Evolutionary conservation across 2,888 invertebrate species (phyloP).

Genomic region (Acleris sparsana): DNA sequence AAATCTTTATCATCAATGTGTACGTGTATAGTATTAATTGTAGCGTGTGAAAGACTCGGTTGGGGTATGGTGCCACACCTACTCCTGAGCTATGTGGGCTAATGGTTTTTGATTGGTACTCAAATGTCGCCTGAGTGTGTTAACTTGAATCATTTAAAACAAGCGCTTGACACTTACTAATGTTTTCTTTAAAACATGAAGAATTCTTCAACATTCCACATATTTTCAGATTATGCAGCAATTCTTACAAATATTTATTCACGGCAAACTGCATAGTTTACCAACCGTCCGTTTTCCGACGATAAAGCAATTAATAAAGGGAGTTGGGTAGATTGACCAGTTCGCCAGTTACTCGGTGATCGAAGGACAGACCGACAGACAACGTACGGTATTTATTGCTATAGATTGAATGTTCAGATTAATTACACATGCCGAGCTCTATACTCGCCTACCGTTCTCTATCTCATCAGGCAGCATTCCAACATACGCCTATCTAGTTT

Average conservation of each 20-base stretch:
- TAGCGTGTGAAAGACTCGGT: too few species aligned
- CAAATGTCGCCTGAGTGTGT: too few species aligned
- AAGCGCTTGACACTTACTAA: too few species aligned
- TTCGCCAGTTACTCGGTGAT: conserved; percentile 62
- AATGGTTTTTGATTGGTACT: too few species aligned
- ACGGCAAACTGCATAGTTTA: neutral
- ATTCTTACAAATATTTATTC: neutral
- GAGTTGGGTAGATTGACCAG: conserved; percentile 57
- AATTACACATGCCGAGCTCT: conserved; percentile 67
- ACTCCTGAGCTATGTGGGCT: too few species aligned
- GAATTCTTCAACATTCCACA: too few species aligned
- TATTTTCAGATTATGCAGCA: neutral
- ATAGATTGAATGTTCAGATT: conserved; percentile 73
- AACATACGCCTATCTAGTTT: conserved; percentile 52
- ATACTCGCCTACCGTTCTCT: conserved; percentile 44
- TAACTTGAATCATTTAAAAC: too few species aligned
- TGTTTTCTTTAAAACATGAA: too few species aligned
- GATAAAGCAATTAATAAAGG: conserved; percentile 63
- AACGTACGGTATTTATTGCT: conserved; percentile 71
- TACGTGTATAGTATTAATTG: too few species aligned
- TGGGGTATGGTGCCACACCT: too few species aligned
- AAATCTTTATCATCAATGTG: too few species aligned
- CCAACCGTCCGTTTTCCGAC: conserved; percentile 42
- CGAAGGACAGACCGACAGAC: conserved; percentile 72
- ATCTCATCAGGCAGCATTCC: conserved; percentile 70